These are phyloP conservation scores for Gasterosteus aculeatus DNA, from an alignment of 2,113 vertebrate genomes.

Conservation along the genomic window DNA sequence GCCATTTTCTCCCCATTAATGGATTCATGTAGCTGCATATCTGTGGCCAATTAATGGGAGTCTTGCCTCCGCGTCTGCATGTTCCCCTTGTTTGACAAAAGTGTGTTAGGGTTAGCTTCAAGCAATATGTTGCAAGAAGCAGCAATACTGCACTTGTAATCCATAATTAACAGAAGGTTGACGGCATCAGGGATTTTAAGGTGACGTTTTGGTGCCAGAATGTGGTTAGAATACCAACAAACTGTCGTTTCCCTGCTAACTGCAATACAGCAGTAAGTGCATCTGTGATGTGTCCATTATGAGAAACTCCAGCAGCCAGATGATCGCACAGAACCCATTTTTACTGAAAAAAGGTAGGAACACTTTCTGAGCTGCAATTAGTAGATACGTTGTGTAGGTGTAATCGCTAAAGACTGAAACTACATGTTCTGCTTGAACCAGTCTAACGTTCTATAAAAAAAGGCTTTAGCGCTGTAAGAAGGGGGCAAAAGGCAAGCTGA, in stretches of 20 bases:
- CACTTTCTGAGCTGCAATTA: background rate
- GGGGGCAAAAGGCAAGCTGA: conserved; percentile 21
- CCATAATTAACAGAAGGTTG: conserved; percentile 43
- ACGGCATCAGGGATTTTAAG: conserved; percentile 15
- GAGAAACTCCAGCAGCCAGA: background rate
- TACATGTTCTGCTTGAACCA: conserved; percentile 4
- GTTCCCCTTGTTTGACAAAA: conserved; percentile 74
- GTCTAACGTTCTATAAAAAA: conserved; percentile 9
- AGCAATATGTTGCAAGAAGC: conserved; percentile 51
- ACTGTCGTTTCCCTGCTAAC: background rate
- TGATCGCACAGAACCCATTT: background rate
- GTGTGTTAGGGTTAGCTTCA: conserved; percentile 45
- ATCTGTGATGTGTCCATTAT: background rate
- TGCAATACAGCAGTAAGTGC: background rate
- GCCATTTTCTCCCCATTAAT: conserved; percentile 82
- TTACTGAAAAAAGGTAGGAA: background rate
- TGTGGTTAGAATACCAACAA: background rate
- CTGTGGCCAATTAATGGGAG: conserved; percentile 82
- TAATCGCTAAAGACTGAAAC: background rate
- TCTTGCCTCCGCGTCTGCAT: conserved; percentile 62
- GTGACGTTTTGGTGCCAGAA: background rate
- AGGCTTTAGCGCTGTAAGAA: conserved; percentile 8
- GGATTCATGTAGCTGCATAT: conserved; percentile 80
- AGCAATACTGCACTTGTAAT: conserved; percentile 45
- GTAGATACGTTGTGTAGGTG: background rate